phyloP scores from a whole-genome alignment of 1,140 invertebrate species.

The Macrosteles quadrilineatus region DNA sequence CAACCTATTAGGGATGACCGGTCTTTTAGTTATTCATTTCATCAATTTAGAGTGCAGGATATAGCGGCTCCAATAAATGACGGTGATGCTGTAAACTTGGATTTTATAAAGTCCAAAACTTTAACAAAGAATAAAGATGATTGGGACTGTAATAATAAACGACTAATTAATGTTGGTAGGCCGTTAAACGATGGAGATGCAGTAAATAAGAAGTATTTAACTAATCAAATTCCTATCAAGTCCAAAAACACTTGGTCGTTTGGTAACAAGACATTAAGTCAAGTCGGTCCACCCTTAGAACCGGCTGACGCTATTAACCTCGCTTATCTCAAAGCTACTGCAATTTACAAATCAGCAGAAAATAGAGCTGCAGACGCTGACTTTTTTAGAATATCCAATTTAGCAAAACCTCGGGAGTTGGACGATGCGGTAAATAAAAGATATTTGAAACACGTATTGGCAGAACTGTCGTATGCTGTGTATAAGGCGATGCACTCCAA shows the following conservation, averaged over 20 bases:
- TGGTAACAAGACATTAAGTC: neutral
- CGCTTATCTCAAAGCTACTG: neutral
- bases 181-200: neutral
- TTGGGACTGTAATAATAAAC: neutral
- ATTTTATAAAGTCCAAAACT: neutral
- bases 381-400: neutral
- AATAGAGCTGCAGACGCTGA: neutral
- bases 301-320: neutral
- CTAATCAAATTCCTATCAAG: neutral
- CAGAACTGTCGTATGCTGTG: neutral
- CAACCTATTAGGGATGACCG: neutral
- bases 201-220: neutral
- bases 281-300: neutral
- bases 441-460: neutral
- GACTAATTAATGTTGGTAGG: conserved; percentile 8
- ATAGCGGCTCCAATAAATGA: neutral
- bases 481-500: neutral
- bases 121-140: neutral
- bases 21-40: neutral
- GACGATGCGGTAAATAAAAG: neutral
- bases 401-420: neutral
- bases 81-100: neutral
- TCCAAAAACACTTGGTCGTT: neutral
- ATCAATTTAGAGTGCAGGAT: neutral
- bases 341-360: neutral